Percentiles rank a stretch among this genome's conserved stretches.
These are phyloP conservation scores for Aphelenchoides besseyi DNA, from an alignment of 1,140 invertebrate genomes.

Conservation along the genomic window DNA sequence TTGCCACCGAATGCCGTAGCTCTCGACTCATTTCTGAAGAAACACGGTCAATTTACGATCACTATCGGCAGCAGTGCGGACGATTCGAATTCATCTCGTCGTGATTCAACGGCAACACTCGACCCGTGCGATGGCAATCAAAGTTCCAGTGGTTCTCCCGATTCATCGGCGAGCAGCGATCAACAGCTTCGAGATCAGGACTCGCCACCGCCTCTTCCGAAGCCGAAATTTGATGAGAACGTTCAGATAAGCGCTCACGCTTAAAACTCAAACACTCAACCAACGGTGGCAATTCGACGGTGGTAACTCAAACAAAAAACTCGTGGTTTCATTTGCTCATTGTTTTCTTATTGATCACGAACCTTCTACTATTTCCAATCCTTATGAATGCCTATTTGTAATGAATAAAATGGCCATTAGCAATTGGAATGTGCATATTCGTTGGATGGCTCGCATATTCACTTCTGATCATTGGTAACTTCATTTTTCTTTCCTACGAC, in stretches of 20 bases:
- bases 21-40: conserved; percentile 3
- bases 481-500: too few relatives aligned
- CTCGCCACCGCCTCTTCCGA: conserved; percentile 15
- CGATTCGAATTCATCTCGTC: not conserved
- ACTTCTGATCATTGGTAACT: too few relatives aligned
- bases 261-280: not conserved
- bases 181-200: not conserved
- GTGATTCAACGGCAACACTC: conserved; percentile 8
- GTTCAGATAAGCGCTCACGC: conserved; percentile 16
- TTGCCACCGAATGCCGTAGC: conserved; percentile 19
- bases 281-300: not conserved
- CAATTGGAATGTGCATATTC: too few relatives aligned
- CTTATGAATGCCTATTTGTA: too few relatives aligned
- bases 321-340: too few relatives aligned
- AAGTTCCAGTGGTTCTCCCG: not conserved
- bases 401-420: too few relatives aligned
- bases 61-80: not conserved
- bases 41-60: too few relatives aligned
- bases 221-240: conserved; percentile 4
- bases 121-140: conserved; percentile 6
- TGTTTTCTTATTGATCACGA: too few relatives aligned
- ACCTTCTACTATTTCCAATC: too few relatives aligned
- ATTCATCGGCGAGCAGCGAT: not conserved
- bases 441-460: too few relatives aligned
- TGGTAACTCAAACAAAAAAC: too few relatives aligned